A percentile compares a stretch with the other conserved stretches of the same genome.
phyloP scores from a whole-genome alignment of 2,797 vertebrate species.

The Alectoris magna region DNA sequence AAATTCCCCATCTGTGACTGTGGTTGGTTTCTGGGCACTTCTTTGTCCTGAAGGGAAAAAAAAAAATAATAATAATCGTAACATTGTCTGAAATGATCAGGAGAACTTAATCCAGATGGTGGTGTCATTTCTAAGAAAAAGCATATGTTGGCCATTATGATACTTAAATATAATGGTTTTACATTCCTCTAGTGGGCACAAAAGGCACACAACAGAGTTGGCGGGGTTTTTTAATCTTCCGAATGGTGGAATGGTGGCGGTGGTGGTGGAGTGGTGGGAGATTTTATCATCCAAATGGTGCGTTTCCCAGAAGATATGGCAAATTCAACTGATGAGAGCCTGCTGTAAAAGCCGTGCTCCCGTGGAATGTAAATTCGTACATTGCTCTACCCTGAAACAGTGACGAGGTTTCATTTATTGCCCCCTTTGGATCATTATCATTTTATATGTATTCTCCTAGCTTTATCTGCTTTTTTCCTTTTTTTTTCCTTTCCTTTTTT shows the following conservation, averaged over 20 bases:
- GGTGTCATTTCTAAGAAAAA: conserved; percentile 84
- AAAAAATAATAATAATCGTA: conserved; percentile 70
- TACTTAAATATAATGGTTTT: conserved; percentile 86
- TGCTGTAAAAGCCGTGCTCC: conserved; percentile 58
- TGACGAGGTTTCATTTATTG: conserved; percentile 75
- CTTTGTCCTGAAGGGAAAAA: conserved; percentile 46
- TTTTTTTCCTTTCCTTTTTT: conserved; percentile 1
- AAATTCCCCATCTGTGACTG: conserved; percentile 34
- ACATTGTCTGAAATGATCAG: conserved; percentile 82
- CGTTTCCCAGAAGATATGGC: conserved; percentile 74
- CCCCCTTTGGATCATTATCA: conserved; percentile 7
- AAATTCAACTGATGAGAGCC: conserved; percentile 67
- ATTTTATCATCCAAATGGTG: conserved; percentile 76
- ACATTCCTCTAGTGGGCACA: conserved; percentile 82
- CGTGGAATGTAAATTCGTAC: conserved; percentile 69
- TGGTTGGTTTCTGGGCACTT: conserved; percentile 67
- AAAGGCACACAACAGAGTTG: conserved; percentile 76
- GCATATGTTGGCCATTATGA: conserved; percentile 87
- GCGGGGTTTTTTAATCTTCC: conserved; percentile 75
- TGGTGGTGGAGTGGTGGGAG: conserved; percentile 62
- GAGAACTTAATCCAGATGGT: conserved; percentile 85
- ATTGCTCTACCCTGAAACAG: conserved; percentile 58
- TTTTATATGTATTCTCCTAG: conserved; percentile 68
- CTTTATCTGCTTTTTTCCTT: conserved; percentile 18
- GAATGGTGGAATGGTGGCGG: conserved; percentile 69